phyloP scores from a whole-genome alignment of 2,797 vertebrate species.

The Clamator glandarius region DNA sequence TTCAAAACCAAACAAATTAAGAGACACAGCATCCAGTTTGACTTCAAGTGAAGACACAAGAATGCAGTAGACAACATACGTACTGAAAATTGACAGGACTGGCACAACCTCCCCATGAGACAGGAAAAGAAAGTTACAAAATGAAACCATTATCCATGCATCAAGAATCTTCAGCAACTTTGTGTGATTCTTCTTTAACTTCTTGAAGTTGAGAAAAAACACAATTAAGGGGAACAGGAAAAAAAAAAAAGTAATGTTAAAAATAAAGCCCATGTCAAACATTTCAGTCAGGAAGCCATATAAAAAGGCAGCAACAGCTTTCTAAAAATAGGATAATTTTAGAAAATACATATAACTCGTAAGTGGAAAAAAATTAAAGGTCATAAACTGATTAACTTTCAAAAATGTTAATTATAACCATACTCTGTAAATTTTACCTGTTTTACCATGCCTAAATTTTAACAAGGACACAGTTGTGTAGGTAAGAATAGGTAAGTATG shows the following conservation, averaged over 20 bases:
- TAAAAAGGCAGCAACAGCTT: neutral
- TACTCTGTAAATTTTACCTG: neutral
- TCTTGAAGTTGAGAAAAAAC: neutral
- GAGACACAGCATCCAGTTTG: neutral
- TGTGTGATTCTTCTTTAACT: neutral
- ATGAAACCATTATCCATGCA: neutral
- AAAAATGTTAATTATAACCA: neutral
- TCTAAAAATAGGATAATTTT: neutral
- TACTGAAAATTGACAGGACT: neutral
- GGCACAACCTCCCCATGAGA: neutral
- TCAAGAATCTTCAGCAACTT: neutral
- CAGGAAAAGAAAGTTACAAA: neutral
- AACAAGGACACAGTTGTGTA: neutral
- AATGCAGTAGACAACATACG: accelerated
- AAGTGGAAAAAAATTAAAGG: neutral
- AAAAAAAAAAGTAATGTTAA: neutral
- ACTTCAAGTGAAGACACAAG: neutral
- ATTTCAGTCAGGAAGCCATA: neutral
- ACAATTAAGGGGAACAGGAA: neutral
- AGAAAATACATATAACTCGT: neutral
- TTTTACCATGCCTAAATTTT: neutral
- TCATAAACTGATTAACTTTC: neutral
- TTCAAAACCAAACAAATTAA: neutral
- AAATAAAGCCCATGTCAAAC: neutral
- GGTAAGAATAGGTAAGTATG: neutral